Evolutionary conservation across 2,888 invertebrate genomes (phyloP), one percentile per base, ranked within the genome.

Genomic region (Rosalia funebris): DNA sequence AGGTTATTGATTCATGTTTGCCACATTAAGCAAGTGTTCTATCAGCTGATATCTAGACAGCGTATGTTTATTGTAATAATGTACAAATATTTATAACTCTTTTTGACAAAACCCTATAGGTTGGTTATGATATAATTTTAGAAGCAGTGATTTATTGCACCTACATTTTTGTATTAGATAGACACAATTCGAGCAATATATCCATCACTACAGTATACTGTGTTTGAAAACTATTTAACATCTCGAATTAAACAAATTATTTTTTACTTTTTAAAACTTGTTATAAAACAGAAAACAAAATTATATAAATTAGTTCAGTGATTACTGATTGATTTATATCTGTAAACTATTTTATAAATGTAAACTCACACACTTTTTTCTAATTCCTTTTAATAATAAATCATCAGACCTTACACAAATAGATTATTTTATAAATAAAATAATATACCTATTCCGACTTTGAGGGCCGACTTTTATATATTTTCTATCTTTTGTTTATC

Each of bases 311-410:
- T 65, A 62, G 58, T 60, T 36, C 60, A 53, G 54, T 66, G 69
- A 65, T 64, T 60, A 66, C 68, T 71, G 71, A 71, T 69, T 70
- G 71, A 71, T 71, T 71, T 71, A 71, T 71, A 68, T 63, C 65
- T 60, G 67, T 71, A 71, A 69, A 70, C 71, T 70, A 67, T 69
- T 63, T 66, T 61, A 66, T 63, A 64, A 70, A 68, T 62, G 66
- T 63, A 69, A 70, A 71, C 65, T 56, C 39, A 62, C 62, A 61
- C 60, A 54, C 64, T 67, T 66, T 69, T 66, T 67, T 66, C 63
- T 60, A 56, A 62, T 57, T 63, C 59, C 58, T 56, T 62, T 63
- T 58, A 57, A 48, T 60, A 65, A 69, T 71, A 66, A 71, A 71
- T 71, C 71, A 71, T 68, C 64, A 56, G 46, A 61, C 58, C 36